These are phyloP conservation scores for Lepidotrigona ventralis DNA, from an alignment of 1,140 invertebrate species.

Conservation along the genomic window DNA sequence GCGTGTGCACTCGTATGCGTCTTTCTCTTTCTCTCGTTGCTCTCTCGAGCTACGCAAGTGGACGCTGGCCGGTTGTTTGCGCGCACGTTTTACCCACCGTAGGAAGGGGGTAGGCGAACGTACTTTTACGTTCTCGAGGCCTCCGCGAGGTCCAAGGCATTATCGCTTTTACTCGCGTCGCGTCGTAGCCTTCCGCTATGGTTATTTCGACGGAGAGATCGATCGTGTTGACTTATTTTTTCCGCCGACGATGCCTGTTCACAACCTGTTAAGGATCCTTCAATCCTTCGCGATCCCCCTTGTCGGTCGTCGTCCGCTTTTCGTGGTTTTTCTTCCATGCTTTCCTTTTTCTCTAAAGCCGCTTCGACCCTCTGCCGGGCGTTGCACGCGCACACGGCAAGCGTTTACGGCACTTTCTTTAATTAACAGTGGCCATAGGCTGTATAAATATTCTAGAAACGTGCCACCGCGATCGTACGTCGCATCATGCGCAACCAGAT, in stretches of 20 bases:
- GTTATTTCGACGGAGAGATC: constrained; percentile 50
- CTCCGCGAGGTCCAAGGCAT: constrained; percentile 35
- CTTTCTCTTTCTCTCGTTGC: constrained; percentile 19
- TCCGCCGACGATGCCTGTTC: neutral
- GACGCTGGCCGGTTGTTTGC: constrained; percentile 36
- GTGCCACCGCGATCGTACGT: neutral
- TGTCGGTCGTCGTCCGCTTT: neutral
- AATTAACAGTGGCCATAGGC: constrained; percentile 29
- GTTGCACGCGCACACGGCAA: neutral
- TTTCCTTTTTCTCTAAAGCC: neutral
- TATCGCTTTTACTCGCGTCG: constrained; percentile 49
- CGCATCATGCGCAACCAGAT: constrained; percentile 14
- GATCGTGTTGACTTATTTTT: constrained; percentile 43
- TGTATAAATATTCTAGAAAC: constrained; percentile 38
- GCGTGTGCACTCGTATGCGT: constrained; percentile 44
- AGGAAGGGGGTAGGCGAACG: neutral
- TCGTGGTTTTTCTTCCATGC: neutral
- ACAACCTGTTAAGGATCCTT: neutral
- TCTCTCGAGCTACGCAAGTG: constrained; percentile 30
- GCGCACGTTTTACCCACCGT: constrained; percentile 5
- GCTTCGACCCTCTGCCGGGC: neutral
- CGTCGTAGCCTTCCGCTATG: constrained; percentile 44
- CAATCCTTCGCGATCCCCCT: too few species aligned
- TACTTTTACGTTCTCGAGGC: constrained; percentile 55
- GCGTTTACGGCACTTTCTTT: constrained; percentile 27